Conservation (phyloP, 2,113 vertebrate genomes). For the Lycaon pictus region DNA sequence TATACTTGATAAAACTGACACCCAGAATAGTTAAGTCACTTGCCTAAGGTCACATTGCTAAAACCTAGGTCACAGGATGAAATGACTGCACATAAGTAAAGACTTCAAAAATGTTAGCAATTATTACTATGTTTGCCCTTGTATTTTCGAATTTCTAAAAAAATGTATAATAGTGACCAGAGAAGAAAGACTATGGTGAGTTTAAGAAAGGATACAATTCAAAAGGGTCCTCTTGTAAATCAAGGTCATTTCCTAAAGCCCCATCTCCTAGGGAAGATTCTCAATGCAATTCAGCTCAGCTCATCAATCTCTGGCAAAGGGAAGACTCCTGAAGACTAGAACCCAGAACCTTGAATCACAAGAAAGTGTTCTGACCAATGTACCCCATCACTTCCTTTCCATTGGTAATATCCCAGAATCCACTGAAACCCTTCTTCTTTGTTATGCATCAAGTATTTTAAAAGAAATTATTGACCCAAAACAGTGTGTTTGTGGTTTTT, state of each 20-base stretch:
- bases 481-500: conserved; percentile 14
- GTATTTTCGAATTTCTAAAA: neutral
- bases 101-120: neutral
- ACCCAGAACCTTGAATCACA: neutral
- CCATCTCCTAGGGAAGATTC: neutral
- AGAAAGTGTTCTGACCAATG: neutral
- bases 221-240: neutral
- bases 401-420: neutral
- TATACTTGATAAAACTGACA: neutral
- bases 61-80: neutral
- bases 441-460: neutral
- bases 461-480: conserved; percentile 43
- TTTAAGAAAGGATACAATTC: neutral
- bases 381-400: neutral
- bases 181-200: neutral
- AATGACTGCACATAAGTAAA: neutral
- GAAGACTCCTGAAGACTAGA: neutral
- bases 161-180: neutral
- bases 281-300: neutral
- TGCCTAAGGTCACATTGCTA: neutral
- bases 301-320: neutral
- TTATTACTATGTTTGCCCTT: neutral
- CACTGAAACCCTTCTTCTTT: neutral
- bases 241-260: neutral
- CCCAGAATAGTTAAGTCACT: neutral